These are phyloP conservation scores for Ursus arctos DNA, from an alignment of 2,113 vertebrate species.

Conservation along the genomic window DNA sequence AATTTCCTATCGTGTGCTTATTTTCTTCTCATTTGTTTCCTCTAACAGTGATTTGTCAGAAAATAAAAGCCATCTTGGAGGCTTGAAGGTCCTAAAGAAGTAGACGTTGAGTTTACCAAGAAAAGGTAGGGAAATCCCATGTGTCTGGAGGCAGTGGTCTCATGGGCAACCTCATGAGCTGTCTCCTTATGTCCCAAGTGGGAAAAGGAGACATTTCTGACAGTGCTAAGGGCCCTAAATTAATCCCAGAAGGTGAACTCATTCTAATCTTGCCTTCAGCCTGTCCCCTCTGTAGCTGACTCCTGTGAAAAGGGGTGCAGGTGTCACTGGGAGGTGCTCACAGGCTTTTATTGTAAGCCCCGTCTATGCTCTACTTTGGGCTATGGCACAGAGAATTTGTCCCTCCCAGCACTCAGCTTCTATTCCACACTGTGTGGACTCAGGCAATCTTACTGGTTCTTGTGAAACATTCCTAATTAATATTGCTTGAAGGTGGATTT, in stretches of 20 bases:
- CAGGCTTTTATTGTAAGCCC: not conserved
- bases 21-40: constrained; percentile 37
- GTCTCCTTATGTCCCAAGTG: not conserved
- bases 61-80: constrained; percentile 36
- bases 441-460: not conserved
- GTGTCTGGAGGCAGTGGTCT: not conserved
- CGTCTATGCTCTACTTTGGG: not conserved
- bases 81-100: not conserved
- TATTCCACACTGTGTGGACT: not conserved
- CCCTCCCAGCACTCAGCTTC: not conserved
- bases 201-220: not conserved
- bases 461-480: not conserved
- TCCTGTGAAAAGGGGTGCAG: not conserved
- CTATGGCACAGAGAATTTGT: not conserved
- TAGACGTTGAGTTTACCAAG: constrained; percentile 16
- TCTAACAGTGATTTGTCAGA: not conserved
- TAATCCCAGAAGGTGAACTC: not conserved
- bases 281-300: not conserved
- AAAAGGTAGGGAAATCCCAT: not conserved
- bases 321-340: not conserved
- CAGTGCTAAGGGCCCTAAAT: not conserved
- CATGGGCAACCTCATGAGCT: not conserved
- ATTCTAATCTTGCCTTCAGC: not conserved
- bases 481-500: not conserved
- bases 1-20: not conserved